These are phyloP conservation scores for Orchestia grillus DNA, from an alignment of 1,140 invertebrate genomes.

Conservation along the genomic window DNA sequence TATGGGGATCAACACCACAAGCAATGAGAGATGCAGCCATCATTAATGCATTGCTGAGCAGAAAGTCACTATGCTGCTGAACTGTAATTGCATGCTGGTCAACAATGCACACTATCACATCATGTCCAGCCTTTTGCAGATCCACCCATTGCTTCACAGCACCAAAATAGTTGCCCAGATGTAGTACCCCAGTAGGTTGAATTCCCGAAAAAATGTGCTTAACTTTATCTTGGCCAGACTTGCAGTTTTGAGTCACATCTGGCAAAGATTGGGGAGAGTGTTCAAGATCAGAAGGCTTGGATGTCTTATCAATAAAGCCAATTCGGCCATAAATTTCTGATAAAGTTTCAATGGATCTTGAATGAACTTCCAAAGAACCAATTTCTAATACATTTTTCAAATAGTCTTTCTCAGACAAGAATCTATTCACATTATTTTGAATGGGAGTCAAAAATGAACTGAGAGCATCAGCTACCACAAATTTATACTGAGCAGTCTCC, in stretches of 20 bases:
- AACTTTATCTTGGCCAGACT: background rate
- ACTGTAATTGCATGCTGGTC: slow-evolving; percentile 96
- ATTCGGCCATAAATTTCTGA: slow-evolving; percentile 76
- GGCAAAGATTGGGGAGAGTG: background rate
- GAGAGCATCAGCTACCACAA: slow-evolving; percentile 81
- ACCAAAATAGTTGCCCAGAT: slow-evolving; percentile 97
- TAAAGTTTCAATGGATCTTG: slow-evolving; percentile 80
- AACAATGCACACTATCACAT: slow-evolving; percentile 88
- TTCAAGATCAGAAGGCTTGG: background rate
- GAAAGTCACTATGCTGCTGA: slow-evolving; percentile 79
- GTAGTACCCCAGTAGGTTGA: slow-evolving; percentile 93
- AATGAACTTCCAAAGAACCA: slow-evolving; percentile 80
- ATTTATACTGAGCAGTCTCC: slow-evolving; percentile 87
- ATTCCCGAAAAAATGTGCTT: slow-evolving; percentile 87
- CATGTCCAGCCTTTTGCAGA: slow-evolving; percentile 81
- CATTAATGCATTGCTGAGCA: slow-evolving; percentile 81
- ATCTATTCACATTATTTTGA: slow-evolving; percentile 69
- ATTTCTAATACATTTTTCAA: slow-evolving; percentile 78
- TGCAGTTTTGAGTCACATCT: background rate
- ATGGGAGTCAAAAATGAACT: slow-evolving; percentile 83
- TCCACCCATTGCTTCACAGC: slow-evolving; percentile 89
- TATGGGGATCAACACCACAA: slow-evolving; percentile 89
- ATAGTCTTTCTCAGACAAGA: slow-evolving; percentile 71
- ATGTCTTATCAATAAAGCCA: slow-evolving; percentile 70
- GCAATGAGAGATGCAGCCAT: slow-evolving; percentile 89